phyloP scores from a whole-genome alignment of 2,113 vertebrate species.

The Spizaetus ornatus region DNA sequence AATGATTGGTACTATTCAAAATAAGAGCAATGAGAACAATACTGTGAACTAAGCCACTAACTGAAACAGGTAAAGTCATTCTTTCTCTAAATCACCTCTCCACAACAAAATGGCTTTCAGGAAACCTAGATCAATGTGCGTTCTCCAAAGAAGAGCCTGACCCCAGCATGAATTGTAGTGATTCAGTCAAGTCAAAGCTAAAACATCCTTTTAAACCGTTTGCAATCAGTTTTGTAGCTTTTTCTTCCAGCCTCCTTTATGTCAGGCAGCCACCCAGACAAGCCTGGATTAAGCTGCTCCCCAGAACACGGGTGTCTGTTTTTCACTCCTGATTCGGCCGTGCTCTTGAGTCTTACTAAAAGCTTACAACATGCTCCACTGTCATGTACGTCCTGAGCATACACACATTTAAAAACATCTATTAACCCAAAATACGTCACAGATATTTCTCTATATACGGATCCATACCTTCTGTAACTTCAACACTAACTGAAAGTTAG shows the following conservation, averaged over 20 bases:
- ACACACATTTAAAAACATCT: neutral
- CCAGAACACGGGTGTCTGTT: neutral
- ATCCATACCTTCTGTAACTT: neutral
- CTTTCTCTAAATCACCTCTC: neutral
- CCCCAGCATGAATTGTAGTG: neutral
- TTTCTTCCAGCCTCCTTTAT: neutral
- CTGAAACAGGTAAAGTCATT: neutral
- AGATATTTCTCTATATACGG: neutral
- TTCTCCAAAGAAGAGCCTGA: neutral
- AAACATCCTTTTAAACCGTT: neutral
- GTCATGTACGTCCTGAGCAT: rapidly evolving
- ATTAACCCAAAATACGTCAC: neutral
- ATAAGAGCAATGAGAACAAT: neutral
- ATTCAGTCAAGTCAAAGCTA: neutral
- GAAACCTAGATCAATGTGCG: neutral
- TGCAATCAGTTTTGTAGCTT: neutral
- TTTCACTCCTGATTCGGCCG: neutral
- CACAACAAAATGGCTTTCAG: neutral
- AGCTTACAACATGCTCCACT: neutral
- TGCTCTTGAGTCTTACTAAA: neutral
- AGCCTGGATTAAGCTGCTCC: neutral
- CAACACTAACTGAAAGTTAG: neutral
- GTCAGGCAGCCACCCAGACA: neutral
- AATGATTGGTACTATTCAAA: neutral
- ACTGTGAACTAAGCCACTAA: neutral